These are phyloP conservation scores for Parapristionchus giblindavisi DNA, from an alignment of 2,888 invertebrate species.

Conservation along the genomic window DNA sequence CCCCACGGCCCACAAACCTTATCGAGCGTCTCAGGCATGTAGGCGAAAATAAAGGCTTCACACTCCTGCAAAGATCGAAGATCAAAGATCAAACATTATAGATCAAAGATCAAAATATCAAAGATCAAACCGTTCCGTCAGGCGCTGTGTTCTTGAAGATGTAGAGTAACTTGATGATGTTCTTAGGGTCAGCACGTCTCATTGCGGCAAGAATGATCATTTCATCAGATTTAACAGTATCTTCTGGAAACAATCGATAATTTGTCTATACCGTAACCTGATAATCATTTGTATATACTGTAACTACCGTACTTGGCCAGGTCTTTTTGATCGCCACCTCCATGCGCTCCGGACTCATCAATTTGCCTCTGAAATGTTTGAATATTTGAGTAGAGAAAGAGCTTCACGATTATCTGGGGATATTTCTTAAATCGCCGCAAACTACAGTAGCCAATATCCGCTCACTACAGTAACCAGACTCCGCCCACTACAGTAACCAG, in stretches of 20 bases:
- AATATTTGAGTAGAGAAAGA: too few species aligned
- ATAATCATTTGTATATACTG: not conserved
- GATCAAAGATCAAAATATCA: not conserved
- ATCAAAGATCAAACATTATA: not conserved
- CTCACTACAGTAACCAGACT: not conserved
- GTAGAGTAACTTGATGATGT: conserved; percentile 39
- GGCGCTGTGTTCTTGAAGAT: conserved; percentile 28
- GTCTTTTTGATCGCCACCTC: conserved; percentile 52
- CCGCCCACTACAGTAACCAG: too few species aligned
- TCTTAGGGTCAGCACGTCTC: conserved; percentile 18
- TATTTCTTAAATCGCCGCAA: too few species aligned
- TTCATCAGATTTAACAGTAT: conserved; percentile 21
- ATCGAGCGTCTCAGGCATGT: conserved; percentile 38
- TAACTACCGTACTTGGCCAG: conserved; percentile 40
- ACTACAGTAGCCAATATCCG: too few species aligned
- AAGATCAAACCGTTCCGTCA: conserved; percentile 20
- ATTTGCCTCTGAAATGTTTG: conserved; percentile 27
- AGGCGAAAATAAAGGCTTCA: conserved; percentile 35
- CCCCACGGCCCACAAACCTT: conserved; percentile 23
- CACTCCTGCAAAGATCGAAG: conserved; percentile 32
- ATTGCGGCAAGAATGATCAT: conserved; percentile 38
- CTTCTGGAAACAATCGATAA: conserved; percentile 8
- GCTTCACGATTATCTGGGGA: too few species aligned
- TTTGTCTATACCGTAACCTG: not conserved
- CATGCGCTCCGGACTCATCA: conserved; percentile 27